phyloP scores from a whole-genome alignment of 2,113 vertebrate species.

The Hystrix cristata region DNA sequence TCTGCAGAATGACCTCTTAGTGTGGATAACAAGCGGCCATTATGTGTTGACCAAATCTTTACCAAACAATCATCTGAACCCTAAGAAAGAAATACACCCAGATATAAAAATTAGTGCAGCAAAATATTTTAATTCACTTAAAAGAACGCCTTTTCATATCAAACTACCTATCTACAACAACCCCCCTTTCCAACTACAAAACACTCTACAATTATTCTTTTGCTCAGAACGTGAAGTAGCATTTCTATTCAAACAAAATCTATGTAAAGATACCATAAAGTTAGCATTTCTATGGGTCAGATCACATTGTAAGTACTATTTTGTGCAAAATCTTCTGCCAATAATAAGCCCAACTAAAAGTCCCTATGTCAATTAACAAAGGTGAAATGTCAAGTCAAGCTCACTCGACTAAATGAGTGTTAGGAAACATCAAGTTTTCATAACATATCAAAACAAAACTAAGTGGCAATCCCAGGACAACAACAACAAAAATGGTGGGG shows the following conservation, averaged over 20 bases:
- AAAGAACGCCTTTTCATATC: neutral
- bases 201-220: neutral
- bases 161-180: neutral
- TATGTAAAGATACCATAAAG: neutral
- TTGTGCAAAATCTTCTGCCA: slow-evolving; percentile 36
- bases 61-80: slow-evolving; percentile 99
- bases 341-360: slow-evolving; percentile 3
- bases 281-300: neutral
- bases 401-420: neutral
- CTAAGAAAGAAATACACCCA: slow-evolving; percentile 84
- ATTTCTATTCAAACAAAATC: slow-evolving; percentile 22
- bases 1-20: slow-evolving; percentile 98
- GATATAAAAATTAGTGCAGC: slow-evolving; percentile 6
- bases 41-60: slow-evolving; percentile 98
- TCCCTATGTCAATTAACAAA: neutral
- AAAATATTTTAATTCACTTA: neutral
- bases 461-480: neutral
- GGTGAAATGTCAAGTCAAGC: neutral
- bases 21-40: slow-evolving; percentile 96
- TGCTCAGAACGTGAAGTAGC: neutral
- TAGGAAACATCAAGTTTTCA: neutral
- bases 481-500: neutral
- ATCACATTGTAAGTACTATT: slow-evolving; percentile 30
- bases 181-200: neutral
- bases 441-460: neutral